Evolutionary conservation across 2,888 invertebrate species (phyloP).

Genomic region (Leptinotarsa juncta): DNA sequence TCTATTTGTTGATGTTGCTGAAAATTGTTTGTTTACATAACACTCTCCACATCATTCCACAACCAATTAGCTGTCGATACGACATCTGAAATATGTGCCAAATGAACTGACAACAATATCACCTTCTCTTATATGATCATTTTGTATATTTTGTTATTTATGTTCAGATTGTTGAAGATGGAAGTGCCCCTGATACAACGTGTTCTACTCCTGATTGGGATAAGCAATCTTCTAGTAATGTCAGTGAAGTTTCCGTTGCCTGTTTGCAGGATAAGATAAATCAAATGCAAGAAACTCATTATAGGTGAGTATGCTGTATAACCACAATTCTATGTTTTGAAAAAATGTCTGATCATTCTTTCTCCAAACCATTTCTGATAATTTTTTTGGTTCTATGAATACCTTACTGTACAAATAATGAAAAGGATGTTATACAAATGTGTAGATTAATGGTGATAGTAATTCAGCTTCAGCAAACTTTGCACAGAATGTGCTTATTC

Average conservation of each 20-base stretch:
- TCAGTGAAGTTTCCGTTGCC: constrained; percentile 91
- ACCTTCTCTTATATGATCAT: not conserved
- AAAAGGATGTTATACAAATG: too few species aligned
- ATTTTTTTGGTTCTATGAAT: too few species aligned
- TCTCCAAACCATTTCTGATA: too few species aligned
- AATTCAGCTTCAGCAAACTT: too few species aligned
- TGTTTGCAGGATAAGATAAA: constrained; percentile 93
- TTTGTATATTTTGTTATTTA: constrained; percentile 12
- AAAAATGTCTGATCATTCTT: too few species aligned
- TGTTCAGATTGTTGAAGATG: constrained; percentile 57
- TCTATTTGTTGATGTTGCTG: too few species aligned
- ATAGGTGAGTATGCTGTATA: constrained; percentile 67
- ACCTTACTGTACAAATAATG: too few species aligned
- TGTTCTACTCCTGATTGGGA: constrained; percentile 90
- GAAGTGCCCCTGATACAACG: constrained; percentile 69
- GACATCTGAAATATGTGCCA: not conserved
- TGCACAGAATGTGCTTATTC: too few species aligned
- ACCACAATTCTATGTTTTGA: too few species aligned
- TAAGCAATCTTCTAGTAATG: constrained; percentile 87
- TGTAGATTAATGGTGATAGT: too few species aligned
- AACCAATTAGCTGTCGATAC: not conserved
- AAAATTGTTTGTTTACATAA: too few species aligned
- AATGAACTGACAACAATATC: not conserved
- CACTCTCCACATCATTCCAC: too few species aligned
- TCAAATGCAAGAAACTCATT: constrained; percentile 92